Conservation (phyloP, 2,797 vertebrate species). For the Tokudaia tokunoshimensis region DNA sequence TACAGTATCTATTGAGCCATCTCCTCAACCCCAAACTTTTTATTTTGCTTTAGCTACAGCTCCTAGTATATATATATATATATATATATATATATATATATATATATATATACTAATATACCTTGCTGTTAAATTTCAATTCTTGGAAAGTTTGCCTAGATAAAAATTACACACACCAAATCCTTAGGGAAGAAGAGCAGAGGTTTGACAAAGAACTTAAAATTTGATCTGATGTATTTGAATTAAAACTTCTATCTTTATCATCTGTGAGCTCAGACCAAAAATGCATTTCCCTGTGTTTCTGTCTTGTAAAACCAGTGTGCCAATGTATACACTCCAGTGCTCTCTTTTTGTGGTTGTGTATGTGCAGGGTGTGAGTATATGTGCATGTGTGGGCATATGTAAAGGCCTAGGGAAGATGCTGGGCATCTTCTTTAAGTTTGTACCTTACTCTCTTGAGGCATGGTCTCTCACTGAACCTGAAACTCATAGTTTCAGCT, state of each 20-base stretch:
- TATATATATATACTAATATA: no score
- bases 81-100: no score
- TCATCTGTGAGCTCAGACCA: not conserved
- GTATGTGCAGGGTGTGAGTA: not conserved
- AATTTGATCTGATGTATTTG: not conserved
- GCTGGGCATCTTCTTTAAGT: not conserved
- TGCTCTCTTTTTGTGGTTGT: not conserved
- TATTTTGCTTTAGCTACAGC: not conserved
- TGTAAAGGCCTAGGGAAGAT: not conserved
- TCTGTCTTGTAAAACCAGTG: not conserved
- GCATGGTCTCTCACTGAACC: not conserved
- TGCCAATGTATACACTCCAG: not conserved
- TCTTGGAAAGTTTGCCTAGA: not conserved
- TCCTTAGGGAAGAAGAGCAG: not conserved
- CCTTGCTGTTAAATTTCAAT: not conserved
- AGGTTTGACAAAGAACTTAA: not conserved
- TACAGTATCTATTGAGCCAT: not conserved
- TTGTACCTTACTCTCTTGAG: not conserved
- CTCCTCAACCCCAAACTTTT: not conserved
- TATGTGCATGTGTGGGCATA: not conserved
- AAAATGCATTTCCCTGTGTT: not conserved
- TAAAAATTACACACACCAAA: not conserved
- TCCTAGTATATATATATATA: not conserved
- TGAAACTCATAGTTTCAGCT: not conserved
- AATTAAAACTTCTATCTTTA: not conserved